These are phyloP conservation scores for Chalcis sispes DNA, from an alignment of 2,888 invertebrate species.

Conservation along the genomic window DNA sequence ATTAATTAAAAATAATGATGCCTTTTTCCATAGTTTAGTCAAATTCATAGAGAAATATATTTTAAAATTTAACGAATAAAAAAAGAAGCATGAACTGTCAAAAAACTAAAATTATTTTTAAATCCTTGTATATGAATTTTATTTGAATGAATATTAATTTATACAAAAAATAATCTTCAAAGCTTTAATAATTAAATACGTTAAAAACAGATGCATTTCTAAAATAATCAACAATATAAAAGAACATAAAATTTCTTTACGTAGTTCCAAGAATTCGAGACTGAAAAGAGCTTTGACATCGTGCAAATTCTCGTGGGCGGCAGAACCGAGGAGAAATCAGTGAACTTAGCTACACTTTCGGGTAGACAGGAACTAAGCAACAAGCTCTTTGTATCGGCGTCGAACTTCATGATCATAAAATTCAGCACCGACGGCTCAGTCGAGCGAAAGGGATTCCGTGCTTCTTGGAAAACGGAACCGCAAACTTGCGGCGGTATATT, in stretches of 20 bases:
- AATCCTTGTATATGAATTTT: too few relatives aligned
- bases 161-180: not conserved
- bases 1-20: not conserved
- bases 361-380: conserved; percentile 92
- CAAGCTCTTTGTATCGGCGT: conserved; percentile 93
- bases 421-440: conserved; percentile 96
- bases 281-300: conserved; percentile 97
- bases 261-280: conserved; percentile 97
- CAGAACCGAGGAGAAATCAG: conserved; percentile 94
- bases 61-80: too few relatives aligned
- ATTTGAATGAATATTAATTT: too few relatives aligned
- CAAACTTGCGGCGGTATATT: conserved; percentile 93
- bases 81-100: too few relatives aligned
- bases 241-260: not conserved
- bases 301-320: conserved; percentile 97
- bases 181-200: not conserved
- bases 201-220: not conserved
- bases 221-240: not conserved
- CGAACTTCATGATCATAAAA: conserved; percentile 98
- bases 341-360: conserved; percentile 92
- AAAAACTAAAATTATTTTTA: not conserved
- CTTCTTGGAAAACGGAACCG: conserved; percentile 96
- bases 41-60: too few relatives aligned
- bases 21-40: too few relatives aligned
- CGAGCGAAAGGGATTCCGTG: conserved; percentile 94